A percentile compares a stretch with the other conserved stretches of the same genome.
These are phyloP conservation scores for Anolis sagrei DNA, from an alignment of 2,113 vertebrate genomes.

Conservation along the genomic window DNA sequence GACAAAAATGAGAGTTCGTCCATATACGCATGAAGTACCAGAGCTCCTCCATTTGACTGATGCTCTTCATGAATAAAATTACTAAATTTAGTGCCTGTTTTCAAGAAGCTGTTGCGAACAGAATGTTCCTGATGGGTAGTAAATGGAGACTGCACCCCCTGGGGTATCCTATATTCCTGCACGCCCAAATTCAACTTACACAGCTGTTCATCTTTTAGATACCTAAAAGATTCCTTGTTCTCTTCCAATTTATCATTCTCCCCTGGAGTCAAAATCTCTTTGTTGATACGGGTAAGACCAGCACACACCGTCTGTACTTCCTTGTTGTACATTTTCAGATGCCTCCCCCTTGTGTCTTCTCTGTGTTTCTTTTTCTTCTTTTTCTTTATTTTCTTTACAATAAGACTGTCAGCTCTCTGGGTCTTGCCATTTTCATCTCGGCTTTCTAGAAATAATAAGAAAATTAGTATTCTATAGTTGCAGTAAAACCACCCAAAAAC, in stretches of 20 bases:
- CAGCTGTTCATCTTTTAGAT: slow-evolving; percentile 83
- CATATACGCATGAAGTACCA: slow-evolving; percentile 94
- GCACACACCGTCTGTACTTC: slow-evolving; percentile 93
- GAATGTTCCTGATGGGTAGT: slow-evolving; percentile 93
- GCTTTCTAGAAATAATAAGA: slow-evolving; percentile 81
- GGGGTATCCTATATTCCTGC: slow-evolving; percentile 82
- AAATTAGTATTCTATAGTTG: slow-evolving; percentile 63
- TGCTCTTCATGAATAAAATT: slow-evolving; percentile 93
- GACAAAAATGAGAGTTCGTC: slow-evolving; percentile 93
- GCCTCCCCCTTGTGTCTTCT: slow-evolving; percentile 86
- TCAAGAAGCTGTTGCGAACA: slow-evolving; percentile 91
- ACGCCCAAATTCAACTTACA: slow-evolving; percentile 78
- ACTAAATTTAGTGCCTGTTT: slow-evolving; percentile 87
- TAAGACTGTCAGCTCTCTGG: slow-evolving; percentile 86
- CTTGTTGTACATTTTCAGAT: slow-evolving; percentile 88
- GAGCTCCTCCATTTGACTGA: slow-evolving; percentile 94
- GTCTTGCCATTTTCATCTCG: slow-evolving; percentile 89
- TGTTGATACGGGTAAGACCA: slow-evolving; percentile 77
- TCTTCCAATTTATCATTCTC: slow-evolving; percentile 77
- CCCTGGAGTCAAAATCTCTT: slow-evolving; percentile 72
- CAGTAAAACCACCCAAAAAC: slow-evolving; percentile 34
- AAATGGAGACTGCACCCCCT: slow-evolving; percentile 85
- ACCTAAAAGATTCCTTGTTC: slow-evolving; percentile 80
- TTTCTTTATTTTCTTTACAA: slow-evolving; percentile 92
- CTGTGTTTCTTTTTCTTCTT: slow-evolving; percentile 96